Evolutionary conservation across 2,113 vertebrate genomes (phyloP).

Genomic region (Genyomyrus donnyi): DNA sequence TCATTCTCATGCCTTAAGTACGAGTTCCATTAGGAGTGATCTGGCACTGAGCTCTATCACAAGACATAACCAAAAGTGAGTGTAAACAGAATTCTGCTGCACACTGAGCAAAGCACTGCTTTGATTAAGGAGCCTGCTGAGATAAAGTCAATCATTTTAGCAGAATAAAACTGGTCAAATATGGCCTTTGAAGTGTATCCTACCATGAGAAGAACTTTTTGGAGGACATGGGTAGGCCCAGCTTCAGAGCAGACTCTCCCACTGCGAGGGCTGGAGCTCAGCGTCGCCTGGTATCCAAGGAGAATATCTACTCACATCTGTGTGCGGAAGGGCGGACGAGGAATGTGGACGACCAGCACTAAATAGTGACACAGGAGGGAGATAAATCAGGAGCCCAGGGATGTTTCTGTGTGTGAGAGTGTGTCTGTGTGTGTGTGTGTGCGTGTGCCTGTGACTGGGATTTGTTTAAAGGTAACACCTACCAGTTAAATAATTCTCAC

Average conservation of each 20-base stretch:
- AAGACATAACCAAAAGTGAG: not conserved
- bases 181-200: not conserved
- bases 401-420: not conserved
- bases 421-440: not conserved
- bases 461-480: not conserved
- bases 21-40: not conserved
- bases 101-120: not conserved
- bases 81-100: not conserved
- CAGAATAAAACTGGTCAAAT: conserved; percentile 5
- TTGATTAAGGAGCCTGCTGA: not conserved
- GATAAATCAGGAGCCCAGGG: not conserved
- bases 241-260: not conserved
- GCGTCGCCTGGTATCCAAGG: not conserved
- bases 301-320: not conserved
- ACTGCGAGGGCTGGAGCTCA: not conserved
- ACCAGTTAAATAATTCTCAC: not conserved
- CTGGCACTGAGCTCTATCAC: not conserved
- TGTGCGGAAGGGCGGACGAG: not conserved
- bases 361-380: not conserved
- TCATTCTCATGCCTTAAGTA: not conserved
- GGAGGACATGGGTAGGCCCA: not conserved
- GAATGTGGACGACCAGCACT: not conserved
- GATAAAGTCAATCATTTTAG: not conserved
- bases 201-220: not conserved
- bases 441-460: not conserved